phyloP scores from a whole-genome alignment of 1,140 invertebrate genomes.

The Acromyrmex charruanus region DNA sequence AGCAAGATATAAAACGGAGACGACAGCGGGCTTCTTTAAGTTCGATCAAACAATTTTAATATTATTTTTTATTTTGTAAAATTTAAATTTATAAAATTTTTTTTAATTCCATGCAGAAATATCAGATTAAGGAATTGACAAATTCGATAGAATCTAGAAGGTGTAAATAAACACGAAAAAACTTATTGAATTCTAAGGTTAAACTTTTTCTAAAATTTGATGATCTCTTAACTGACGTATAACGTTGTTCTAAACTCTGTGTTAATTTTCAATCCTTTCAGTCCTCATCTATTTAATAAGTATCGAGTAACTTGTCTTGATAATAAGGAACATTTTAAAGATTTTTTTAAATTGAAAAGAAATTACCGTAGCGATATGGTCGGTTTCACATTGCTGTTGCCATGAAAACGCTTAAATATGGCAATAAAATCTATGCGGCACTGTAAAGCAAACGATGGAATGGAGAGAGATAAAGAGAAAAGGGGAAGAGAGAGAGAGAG shows the following conservation, averaged over 20 bases:
- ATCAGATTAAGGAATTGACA: background rate
- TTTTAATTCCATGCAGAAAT: background rate
- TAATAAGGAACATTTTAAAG: background rate
- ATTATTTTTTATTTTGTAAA: background rate
- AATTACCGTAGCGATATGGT: background rate
- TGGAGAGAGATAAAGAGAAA: background rate
- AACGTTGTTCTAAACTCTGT: background rate
- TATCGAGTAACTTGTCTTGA: background rate
- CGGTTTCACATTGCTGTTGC: constrained; percentile 22
- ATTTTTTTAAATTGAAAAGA: constrained; percentile 19
- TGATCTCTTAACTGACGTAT: too few species aligned
- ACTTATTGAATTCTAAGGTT: background rate
- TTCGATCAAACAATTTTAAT: background rate
- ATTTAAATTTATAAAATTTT: background rate
- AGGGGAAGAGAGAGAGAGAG: constrained; percentile 28
- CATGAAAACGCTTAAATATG: constrained; percentile 81
- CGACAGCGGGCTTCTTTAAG: background rate
- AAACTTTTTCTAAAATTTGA: background rate
- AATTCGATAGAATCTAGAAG: background rate
- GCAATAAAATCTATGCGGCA: constrained; percentile 79
- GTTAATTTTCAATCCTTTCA: background rate
- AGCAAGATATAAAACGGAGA: constrained; percentile 26
- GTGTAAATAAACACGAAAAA: too few species aligned
- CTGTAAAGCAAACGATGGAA: constrained; percentile 30
- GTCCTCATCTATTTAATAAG: background rate